phyloP scores from a whole-genome alignment of 2,113 vertebrate genomes.

The Sarotherodon lohbergeri region DNA sequence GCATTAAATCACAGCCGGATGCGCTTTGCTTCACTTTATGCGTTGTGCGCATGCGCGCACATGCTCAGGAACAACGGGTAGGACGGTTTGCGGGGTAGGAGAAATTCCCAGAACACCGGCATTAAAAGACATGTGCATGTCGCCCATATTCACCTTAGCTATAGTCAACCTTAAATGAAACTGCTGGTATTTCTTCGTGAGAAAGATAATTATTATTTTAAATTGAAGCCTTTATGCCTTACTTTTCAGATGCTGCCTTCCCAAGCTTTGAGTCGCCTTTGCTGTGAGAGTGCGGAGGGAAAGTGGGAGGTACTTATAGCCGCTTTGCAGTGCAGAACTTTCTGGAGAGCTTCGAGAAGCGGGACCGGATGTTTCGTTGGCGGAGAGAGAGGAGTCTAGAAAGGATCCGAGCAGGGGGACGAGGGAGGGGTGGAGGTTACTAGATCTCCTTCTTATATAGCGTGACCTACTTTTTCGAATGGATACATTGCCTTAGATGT shows the following conservation, averaged over 20 bases:
- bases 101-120: too few species aligned
- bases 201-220: neutral
- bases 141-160: neutral
- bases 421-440: neutral
- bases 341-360: slow-evolving; percentile 58
- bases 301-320: slow-evolving; percentile 48
- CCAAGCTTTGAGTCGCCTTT: neutral
- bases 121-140: neutral
- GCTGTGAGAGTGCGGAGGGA: neutral
- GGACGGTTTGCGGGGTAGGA: too few species aligned
- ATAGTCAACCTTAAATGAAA: neutral
- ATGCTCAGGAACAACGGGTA: too few species aligned
- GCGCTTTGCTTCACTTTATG: too few species aligned
- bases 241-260: neutral
- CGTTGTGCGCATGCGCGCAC: too few species aligned
- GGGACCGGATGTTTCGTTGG: slow-evolving; percentile 20
- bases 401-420: neutral
- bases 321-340: slow-evolving; percentile 52
- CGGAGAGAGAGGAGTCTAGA: neutral
- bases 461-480: neutral
- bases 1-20: too few species aligned
- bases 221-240: neutral
- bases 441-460: neutral
- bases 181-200: neutral
- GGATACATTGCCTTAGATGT: neutral